These are phyloP conservation scores for Coluber constrictor DNA, from an alignment of 2,797 vertebrate species.

Conservation along the genomic window DNA sequence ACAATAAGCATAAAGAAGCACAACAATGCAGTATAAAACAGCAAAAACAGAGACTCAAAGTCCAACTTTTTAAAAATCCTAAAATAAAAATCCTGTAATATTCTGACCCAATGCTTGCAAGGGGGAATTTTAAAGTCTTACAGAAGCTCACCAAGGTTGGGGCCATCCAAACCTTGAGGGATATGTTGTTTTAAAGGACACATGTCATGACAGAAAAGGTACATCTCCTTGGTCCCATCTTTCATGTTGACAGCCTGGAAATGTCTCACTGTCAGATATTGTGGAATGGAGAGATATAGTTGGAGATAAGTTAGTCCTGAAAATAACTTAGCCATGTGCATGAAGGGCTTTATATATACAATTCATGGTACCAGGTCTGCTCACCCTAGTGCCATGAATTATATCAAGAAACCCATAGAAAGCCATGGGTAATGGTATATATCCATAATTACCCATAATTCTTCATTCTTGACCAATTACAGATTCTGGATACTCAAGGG, in stretches of 20 bases:
- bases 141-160: background rate
- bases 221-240: background rate
- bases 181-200: background rate
- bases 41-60: background rate
- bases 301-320: background rate
- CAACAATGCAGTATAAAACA: background rate
- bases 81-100: background rate
- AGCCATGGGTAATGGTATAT: background rate
- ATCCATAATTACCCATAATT: background rate
- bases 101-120: background rate
- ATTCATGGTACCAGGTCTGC: background rate
- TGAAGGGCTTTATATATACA: background rate
- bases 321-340: background rate
- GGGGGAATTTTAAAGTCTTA: background rate
- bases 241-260: background rate
- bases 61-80: background rate
- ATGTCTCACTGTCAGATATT: background rate
- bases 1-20: background rate
- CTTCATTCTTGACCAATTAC: background rate
- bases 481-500: background rate
- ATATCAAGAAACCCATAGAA: background rate
- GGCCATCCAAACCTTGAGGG: background rate
- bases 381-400: background rate
- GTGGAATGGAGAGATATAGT: background rate
- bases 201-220: background rate